Conservation (phyloP, 2,888 invertebrate genomes). For the Lasioglossum pauxillum region DNA sequence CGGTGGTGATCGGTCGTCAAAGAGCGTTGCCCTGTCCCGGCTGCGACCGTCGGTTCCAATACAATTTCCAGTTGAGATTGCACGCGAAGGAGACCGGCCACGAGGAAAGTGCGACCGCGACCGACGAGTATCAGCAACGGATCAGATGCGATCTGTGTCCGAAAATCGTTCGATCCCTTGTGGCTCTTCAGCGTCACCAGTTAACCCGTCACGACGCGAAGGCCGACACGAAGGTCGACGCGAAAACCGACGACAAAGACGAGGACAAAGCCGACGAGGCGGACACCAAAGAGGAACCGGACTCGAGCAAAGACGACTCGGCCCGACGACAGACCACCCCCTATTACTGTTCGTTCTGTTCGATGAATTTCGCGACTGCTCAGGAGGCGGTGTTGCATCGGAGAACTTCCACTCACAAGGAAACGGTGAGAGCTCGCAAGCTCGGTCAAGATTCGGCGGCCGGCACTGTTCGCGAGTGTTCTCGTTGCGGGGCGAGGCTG, state of each 20-base stretch:
- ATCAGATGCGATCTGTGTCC: slow-evolving; percentile 88
- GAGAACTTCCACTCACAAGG: slow-evolving; percentile 88
- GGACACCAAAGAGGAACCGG: neutral
- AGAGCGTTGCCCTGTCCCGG: slow-evolving; percentile 88
- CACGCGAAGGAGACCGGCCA: slow-evolving; percentile 87
- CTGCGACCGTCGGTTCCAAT: slow-evolving; percentile 89
- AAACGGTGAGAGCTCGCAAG: slow-evolving; percentile 85
- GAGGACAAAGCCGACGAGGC: neutral
- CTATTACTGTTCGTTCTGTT: slow-evolving; percentile 90
- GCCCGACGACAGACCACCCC: slow-evolving; percentile 67
- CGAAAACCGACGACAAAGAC: neutral
- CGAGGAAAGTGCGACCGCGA: slow-evolving; percentile 85
- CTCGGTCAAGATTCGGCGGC: slow-evolving; percentile 44
- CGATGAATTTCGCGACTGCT: slow-evolving; percentile 87
- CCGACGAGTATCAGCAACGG: slow-evolving; percentile 88
- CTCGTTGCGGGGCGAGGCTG: slow-evolving; percentile 87
- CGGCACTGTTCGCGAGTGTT: slow-evolving; percentile 85
- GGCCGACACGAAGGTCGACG: slow-evolving; percentile 71
- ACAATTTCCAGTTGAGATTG: slow-evolving; percentile 90
- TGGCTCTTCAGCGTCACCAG: slow-evolving; percentile 89
- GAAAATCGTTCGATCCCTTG: slow-evolving; percentile 87
- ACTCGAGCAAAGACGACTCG: slow-evolving; percentile 16
- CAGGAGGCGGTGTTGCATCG: slow-evolving; percentile 89
- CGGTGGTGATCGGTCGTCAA: slow-evolving; percentile 90
- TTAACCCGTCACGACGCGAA: slow-evolving; percentile 86